Evolutionary conservation across 2,797 vertebrate genomes (phyloP).

Genomic region (Heliangelus exortis): DNA sequence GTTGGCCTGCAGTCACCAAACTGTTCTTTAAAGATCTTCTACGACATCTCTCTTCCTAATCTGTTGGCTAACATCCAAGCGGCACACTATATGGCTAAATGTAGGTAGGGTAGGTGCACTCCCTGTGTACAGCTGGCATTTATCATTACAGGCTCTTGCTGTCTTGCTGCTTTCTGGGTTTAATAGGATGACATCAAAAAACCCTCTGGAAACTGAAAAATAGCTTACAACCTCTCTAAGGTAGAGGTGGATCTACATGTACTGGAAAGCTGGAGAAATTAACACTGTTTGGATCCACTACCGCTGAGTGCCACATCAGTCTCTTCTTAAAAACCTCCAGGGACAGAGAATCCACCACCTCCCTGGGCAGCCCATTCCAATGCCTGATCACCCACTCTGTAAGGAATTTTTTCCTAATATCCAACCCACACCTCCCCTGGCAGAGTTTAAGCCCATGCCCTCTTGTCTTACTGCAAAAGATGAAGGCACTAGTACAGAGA

Average conservation of each 20-base stretch:
- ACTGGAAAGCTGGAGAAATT: background rate
- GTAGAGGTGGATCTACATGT: background rate
- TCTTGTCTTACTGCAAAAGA: background rate
- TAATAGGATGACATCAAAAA: background rate
- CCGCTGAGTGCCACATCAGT: too few species aligned
- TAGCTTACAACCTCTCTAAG: background rate
- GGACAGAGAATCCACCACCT: too few species aligned
- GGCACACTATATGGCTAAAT: background rate
- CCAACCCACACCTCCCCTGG: too few species aligned
- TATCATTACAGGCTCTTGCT: background rate
- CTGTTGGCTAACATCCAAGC: background rate
- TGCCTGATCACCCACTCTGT: too few species aligned
- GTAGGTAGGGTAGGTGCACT: background rate
- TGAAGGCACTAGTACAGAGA: background rate
- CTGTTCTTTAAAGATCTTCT: background rate
- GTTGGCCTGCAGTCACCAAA: background rate
- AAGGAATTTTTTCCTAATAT: too few species aligned
- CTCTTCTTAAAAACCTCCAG: too few species aligned
- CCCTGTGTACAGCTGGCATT: fast-evolving
- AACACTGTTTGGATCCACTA: background rate
- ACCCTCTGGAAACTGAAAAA: background rate
- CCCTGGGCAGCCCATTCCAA: too few species aligned
- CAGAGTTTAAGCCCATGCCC: too few species aligned
- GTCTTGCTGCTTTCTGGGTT: background rate
- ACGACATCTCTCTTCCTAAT: background rate